Evolutionary conservation across 2,797 vertebrate genomes (phyloP).

Genomic region (Parauchenoglanis ngamensis): DNA sequence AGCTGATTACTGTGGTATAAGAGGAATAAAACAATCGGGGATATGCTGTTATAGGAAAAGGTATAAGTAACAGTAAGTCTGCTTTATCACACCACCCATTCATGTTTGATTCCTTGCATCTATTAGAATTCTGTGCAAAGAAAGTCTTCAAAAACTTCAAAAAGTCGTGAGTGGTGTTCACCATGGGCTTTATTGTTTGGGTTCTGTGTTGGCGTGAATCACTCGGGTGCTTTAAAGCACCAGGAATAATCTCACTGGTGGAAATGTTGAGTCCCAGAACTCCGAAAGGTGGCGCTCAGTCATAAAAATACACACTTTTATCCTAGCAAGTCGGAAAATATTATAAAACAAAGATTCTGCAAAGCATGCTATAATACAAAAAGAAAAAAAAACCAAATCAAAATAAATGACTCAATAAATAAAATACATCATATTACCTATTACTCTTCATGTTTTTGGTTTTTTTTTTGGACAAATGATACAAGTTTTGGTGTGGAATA

Average conservation of each 20-base stretch:
- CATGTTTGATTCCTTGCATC: neutral
- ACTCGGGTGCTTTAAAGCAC: constrained; percentile 60
- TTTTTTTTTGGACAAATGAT: constrained; percentile 52
- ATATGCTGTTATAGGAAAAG: neutral
- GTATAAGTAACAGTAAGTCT: no score
- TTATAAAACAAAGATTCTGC: constrained; percentile 62
- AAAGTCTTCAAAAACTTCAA: constrained; percentile 48
- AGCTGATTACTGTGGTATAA: neutral
- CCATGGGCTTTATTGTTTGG: constrained; percentile 60
- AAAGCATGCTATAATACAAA: constrained; percentile 68
- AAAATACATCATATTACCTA: constrained; percentile 57
- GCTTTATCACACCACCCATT: neutral
- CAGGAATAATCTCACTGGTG: constrained; percentile 62
- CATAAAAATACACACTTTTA: constrained; percentile 66
- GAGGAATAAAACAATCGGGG: neutral
- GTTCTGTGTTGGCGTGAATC: constrained; percentile 58
- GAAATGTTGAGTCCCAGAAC: constrained; percentile 61
- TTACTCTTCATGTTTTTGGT: constrained; percentile 39
- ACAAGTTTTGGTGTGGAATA: constrained; percentile 53
- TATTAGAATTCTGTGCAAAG: neutral
- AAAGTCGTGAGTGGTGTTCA: constrained; percentile 48
- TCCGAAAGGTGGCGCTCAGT: constrained; percentile 62
- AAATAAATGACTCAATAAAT: constrained; percentile 61
- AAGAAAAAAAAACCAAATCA: constrained; percentile 39
- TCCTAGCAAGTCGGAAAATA: constrained; percentile 61